Conservation (phyloP, 2,797 vertebrate species). For the Ibycter americanus region DNA sequence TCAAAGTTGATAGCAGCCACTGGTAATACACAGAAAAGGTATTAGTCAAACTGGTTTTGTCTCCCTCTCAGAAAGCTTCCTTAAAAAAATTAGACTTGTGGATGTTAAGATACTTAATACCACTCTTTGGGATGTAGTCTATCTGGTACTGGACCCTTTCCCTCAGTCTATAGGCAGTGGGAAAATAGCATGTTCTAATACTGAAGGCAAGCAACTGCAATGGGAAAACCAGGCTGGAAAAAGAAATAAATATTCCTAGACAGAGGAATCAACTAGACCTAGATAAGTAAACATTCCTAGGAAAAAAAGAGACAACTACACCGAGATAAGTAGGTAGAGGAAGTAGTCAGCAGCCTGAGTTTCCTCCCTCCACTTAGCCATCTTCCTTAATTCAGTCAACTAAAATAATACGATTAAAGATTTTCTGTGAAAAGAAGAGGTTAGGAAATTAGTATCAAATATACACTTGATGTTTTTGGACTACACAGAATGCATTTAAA, state of each 20-base stretch:
- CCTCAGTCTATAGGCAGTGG: neutral
- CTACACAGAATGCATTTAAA: neutral
- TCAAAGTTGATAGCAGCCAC: neutral
- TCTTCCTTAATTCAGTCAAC: neutral
- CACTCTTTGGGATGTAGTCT: neutral
- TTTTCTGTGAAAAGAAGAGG: neutral
- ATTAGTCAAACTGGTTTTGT: neutral
- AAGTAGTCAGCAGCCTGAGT: neutral
- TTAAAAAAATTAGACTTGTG: neutral
- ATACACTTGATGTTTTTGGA: neutral
- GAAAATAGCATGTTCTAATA: neutral
- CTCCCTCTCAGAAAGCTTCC: neutral
- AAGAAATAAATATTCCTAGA: neutral
- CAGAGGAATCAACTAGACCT: neutral
- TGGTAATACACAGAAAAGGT: neutral
- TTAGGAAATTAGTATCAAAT: neutral
- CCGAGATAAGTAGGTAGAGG: neutral
- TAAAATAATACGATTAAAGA: neutral
- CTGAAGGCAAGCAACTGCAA: neutral
- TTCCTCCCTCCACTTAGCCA: neutral
- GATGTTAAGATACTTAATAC: neutral
- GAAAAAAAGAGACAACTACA: neutral
- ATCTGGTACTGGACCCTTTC: neutral
- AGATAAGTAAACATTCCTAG: neutral
- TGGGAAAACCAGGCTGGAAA: neutral